phyloP scores from a whole-genome alignment of 2,888 invertebrate genomes.

The Drosophila neotestacea region DNA sequence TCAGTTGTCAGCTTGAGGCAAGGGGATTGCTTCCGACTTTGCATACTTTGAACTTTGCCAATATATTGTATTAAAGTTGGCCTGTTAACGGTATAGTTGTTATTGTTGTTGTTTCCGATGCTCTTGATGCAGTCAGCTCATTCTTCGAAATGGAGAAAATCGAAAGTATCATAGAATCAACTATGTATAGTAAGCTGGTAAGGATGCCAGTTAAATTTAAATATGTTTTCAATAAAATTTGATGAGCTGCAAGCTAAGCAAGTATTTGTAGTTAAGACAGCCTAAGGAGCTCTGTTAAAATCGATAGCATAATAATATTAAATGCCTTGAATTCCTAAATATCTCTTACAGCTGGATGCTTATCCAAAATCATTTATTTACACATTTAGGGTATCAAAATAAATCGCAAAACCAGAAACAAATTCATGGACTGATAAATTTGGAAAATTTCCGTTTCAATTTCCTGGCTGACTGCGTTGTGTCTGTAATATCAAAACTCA shows the following conservation, averaged over 20 bases:
- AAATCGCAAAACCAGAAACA: constrained; percentile 10
- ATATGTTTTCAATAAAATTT: constrained; percentile 26
- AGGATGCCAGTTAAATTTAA: constrained; percentile 14
- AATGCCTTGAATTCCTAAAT: constrained; percentile 3
- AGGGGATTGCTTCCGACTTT: constrained; percentile 49
- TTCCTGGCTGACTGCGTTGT: constrained; percentile 65
- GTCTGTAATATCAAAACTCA: constrained; percentile 46
- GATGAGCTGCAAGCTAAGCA: constrained; percentile 8
- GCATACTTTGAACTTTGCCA: constrained; percentile 72
- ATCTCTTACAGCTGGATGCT: constrained; percentile 11
- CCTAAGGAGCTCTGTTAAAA: background rate
- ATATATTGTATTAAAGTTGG: constrained; percentile 52
- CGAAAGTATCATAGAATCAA: constrained; percentile 14
- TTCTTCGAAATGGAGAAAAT: constrained; percentile 1
- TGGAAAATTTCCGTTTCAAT: constrained; percentile 56
- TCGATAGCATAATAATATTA: constrained; percentile 1
- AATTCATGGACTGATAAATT: constrained; percentile 37
- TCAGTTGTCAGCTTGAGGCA: constrained; percentile 17
- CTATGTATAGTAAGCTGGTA: constrained; percentile 17
- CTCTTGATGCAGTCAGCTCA: constrained; percentile 10
- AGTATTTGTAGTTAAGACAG: background rate
- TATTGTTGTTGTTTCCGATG: constrained; percentile 22
- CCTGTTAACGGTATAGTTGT: constrained; percentile 21
- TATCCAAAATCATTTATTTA: constrained; percentile 15
- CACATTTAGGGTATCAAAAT: constrained; percentile 9